Percentiles rank a stretch among this genome's conserved stretches.
Conservation (phyloP, 2,797 vertebrate species). For the Discoglossus pictus region DNA sequence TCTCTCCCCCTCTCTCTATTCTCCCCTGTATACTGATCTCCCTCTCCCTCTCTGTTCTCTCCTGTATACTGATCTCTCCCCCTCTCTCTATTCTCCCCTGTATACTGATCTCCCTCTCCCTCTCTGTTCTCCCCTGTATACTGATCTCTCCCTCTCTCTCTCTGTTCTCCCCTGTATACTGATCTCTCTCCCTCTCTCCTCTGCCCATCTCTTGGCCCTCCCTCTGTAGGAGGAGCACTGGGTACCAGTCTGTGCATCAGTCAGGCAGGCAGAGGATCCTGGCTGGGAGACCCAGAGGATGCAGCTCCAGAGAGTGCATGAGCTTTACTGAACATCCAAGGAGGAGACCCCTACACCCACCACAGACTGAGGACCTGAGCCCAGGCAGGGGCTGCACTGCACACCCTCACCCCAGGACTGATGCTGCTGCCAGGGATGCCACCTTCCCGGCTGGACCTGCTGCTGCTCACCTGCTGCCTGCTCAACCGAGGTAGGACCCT, state of each 20-base stretch:
- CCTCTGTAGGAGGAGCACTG: constrained; percentile 28
- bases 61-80: no score
- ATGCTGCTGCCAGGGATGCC: constrained; percentile 22
- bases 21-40: no score
- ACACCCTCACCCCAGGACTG: background rate
- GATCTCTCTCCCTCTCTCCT: no score
- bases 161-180: no score
- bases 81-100: no score
- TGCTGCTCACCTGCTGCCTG: constrained; percentile 38
- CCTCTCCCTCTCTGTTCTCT: no score
- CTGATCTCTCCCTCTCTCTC: no score
- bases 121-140: no score
- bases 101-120: no score
- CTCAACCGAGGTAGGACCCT: constrained; percentile 36
- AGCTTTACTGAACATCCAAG: background rate
- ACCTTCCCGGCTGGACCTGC: constrained; percentile 28
- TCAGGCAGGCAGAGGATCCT: background rate
- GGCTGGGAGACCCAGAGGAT: constrained; percentile 6
- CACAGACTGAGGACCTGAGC: background rate
- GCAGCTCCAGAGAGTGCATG: constrained; percentile 17
- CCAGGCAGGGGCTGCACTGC: background rate
- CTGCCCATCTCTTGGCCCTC: constrained; percentile 3
- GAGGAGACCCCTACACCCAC: constrained; percentile 1
- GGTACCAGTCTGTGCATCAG: no score
- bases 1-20: no score